These are phyloP conservation scores for Megalops cyprinoides DNA, from an alignment of 2,797 vertebrate genomes.

Conservation along the genomic window DNA sequence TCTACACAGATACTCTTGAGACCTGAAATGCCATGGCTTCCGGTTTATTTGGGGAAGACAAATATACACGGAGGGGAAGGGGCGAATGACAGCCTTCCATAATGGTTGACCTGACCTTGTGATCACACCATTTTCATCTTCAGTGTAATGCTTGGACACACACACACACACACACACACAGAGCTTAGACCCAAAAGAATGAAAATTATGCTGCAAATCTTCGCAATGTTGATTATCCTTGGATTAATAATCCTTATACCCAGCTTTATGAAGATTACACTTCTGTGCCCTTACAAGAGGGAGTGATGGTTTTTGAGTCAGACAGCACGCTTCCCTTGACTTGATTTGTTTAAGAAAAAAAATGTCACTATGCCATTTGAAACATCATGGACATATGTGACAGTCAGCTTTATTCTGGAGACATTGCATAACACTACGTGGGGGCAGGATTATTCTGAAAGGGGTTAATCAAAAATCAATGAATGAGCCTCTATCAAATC, in stretches of 20 bases:
- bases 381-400: background rate
- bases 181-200: slow-evolving; percentile 23
- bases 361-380: background rate
- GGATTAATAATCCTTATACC: slow-evolving; percentile 29
- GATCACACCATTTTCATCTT: slow-evolving; percentile 33
- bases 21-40: too few relatives aligned
- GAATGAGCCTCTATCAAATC: slow-evolving; percentile 16
- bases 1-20: too few relatives aligned
- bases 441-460: slow-evolving; percentile 9
- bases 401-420: background rate
- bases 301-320: background rate
- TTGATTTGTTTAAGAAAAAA: too few relatives aligned
- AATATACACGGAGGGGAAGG: slow-evolving; percentile 36
- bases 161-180: background rate
- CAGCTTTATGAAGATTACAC: slow-evolving; percentile 31
- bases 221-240: slow-evolving; percentile 28
- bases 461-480: slow-evolving; percentile 36
- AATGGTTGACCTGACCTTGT: slow-evolving; percentile 48
- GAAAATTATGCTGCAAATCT: slow-evolving; percentile 25
- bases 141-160: background rate
- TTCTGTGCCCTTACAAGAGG: background rate
- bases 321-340: too few relatives aligned
- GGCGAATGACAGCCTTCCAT: slow-evolving; percentile 40
- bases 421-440: background rate
- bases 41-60: too few relatives aligned